A percentile compares a stretch with the other conserved stretches of the same genome.
Evolutionary conservation across 2,888 invertebrate species (phyloP).

Genomic region (Acleris cristana): DNA sequence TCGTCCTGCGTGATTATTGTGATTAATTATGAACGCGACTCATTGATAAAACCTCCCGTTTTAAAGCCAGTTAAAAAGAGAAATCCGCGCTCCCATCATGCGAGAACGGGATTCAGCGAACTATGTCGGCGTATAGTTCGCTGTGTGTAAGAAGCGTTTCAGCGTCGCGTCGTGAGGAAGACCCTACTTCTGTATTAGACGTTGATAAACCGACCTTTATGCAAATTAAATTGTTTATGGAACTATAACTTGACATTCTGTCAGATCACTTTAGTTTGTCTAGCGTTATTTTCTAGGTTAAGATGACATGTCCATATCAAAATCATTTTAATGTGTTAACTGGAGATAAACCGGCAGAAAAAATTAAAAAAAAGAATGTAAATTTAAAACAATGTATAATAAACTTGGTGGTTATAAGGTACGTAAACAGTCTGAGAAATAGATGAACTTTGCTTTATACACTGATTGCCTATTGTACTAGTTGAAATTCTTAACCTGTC

Average conservation of each 20-base stretch:
- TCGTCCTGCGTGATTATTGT: no score
- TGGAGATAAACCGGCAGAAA: conserved; percentile 45
- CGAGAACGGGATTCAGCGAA: no score
- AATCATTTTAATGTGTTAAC: conserved; percentile 67
- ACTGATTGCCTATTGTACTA: neutral
- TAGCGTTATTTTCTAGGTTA: conserved; percentile 56
- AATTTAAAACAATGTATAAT: no score
- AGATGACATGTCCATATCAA: conserved; percentile 81
- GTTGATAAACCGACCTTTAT: neutral
- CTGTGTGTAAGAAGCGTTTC: no score
- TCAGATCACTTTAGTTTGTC: conserved; percentile 39
- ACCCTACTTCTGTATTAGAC: neutral
- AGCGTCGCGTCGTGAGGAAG: no score
- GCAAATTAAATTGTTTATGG: neutral
- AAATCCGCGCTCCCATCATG: no score
- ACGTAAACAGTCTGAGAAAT: conserved; percentile 50
- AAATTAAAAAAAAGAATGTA: conserved; percentile 44
- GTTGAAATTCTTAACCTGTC: no score
- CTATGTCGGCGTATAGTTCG: no score
- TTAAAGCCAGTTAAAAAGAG: no score
- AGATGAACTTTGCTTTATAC: conserved; percentile 15
- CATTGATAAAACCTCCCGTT: no score
- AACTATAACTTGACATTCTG: conserved; percentile 9
- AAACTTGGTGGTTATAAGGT: conserved; percentile 40
- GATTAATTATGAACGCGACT: no score